Evolutionary conservation across 2,888 invertebrate species (phyloP).

Genomic region (Metalampra italica): DNA sequence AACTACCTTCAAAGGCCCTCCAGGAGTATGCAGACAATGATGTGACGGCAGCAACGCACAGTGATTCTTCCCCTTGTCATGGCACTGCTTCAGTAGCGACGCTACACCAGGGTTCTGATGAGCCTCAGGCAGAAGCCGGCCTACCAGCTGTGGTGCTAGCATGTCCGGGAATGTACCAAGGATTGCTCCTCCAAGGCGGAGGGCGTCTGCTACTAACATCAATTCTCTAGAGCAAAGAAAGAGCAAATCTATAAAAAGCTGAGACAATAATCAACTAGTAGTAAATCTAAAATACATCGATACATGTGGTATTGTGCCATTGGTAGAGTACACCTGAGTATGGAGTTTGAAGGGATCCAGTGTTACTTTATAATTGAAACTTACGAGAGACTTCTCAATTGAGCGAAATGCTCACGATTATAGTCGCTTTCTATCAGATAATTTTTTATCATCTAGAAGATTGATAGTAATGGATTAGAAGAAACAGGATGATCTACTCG

Average conservation of each 20-base stretch:
- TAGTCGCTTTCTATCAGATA: too few species aligned
- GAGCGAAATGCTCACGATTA: too few species aligned
- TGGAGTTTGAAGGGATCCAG: too few species aligned
- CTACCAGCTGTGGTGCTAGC: constrained; percentile 96
- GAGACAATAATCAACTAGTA: background rate
- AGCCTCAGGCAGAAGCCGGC: constrained; percentile 92
- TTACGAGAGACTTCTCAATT: too few species aligned
- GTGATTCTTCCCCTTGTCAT: constrained; percentile 90
- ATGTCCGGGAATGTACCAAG: constrained; percentile 95
- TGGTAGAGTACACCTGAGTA: too few species aligned
- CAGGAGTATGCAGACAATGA: constrained; percentile 98
- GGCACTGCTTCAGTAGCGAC: constrained; percentile 93
- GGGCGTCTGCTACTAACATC: constrained; percentile 94
- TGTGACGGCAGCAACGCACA: constrained; percentile 95
- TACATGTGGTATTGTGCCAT: too few species aligned
- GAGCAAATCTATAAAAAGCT: constrained; percentile 10
- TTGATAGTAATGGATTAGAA: too few species aligned
- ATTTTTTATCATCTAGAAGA: too few species aligned
- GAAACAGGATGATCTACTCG: too few species aligned
- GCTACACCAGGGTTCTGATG: constrained; percentile 85
- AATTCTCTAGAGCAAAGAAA: constrained; percentile 81
- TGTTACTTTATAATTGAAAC: too few species aligned
- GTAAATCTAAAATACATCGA: too few species aligned
- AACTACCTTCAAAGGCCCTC: constrained; percentile 94
- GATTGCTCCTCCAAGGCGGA: constrained; percentile 96